Evolutionary conservation across 2,888 invertebrate species (phyloP), one percentile per base, ranked within the genome.

Genomic region (Dolichomitus sp.): DNA sequence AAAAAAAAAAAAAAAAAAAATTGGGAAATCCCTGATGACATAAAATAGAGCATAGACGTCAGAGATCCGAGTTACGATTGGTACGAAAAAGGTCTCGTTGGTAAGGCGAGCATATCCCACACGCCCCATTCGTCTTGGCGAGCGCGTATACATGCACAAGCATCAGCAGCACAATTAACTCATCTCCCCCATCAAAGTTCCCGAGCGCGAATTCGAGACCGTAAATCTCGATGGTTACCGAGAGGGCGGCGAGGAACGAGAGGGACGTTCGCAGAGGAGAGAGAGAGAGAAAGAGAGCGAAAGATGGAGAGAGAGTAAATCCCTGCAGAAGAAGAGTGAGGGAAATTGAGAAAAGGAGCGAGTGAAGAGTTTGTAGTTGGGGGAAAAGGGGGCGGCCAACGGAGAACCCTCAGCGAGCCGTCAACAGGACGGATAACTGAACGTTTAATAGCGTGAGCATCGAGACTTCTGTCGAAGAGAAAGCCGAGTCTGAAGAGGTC

Each of bases 81-180:
- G 48, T 50, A 23, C 61, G 48, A 23, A 73, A 73, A 73, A 73
- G 48, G 48, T 73, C 50, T 61, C 61, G 50, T 37, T 33, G 23
- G 48, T 50, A 61, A 61, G 23, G 57, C 57, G 82, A 77, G 81
- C 81, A 78, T 61, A 72, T 81, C 72, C 50, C 75, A 81, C 84
- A 76, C 78, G 75, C 81, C 79, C 78, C 79, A 81, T 84, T 73
- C 73, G 61, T 52, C 37, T 59, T 42, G 27, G 27, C 14, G 42
- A 73, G 48, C 63, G 73, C 72, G 50, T 63, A 70, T 48, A 76
- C 68, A 59, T n/a, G 40, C 54, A 42, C 9, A 7, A 27, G 63
- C 61, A 63, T 14, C 59, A 37, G 23, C 23, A 19, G 66, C 76
- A 83, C 87, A 82, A 85, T 85, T 84, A 84, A 84, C 84, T 80